A percentile compares a stretch with the other conserved stretches of the same genome.
phyloP scores from a whole-genome alignment of 1,140 invertebrate species.

The Cheumatopsyche charites region DNA sequence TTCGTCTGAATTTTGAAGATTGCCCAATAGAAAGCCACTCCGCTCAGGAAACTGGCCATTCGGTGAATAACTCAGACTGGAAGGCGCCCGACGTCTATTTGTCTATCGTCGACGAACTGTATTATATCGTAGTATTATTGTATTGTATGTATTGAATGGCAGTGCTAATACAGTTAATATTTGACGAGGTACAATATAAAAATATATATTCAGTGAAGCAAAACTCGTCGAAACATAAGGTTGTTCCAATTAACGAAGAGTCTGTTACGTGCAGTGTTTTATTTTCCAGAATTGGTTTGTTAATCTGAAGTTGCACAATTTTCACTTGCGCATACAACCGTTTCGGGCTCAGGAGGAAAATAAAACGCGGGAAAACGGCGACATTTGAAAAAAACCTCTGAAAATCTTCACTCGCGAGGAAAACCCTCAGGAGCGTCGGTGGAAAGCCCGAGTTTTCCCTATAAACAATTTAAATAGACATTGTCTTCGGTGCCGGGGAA shows the following conservation, averaged over 20 bases:
- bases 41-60: constrained; percentile 39
- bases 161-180: too few relatives aligned
- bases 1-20: constrained; percentile 26
- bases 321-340: not conserved
- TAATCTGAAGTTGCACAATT: not conserved
- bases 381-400: not conserved
- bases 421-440: constrained; percentile 9
- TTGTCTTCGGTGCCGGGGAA: constrained; percentile 17
- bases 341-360: not conserved
- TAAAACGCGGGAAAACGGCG: not conserved
- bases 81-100: constrained; percentile 33
- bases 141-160: not conserved
- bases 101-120: constrained; percentile 21
- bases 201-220: too few relatives aligned
- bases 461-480: constrained; percentile 39
- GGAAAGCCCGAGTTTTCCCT: constrained; percentile 26
- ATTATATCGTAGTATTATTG: too few relatives aligned
- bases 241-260: too few relatives aligned
- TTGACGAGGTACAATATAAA: too few relatives aligned
- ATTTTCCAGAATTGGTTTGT: not conserved
- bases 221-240: too few relatives aligned
- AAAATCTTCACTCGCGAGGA: not conserved
- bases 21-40: constrained; percentile 30
- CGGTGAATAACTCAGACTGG: constrained; percentile 37
- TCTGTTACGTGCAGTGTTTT: too few relatives aligned